Evolutionary conservation across 2,888 invertebrate species (phyloP).

Genomic region (Drosophila neoperkinsi): DNA sequence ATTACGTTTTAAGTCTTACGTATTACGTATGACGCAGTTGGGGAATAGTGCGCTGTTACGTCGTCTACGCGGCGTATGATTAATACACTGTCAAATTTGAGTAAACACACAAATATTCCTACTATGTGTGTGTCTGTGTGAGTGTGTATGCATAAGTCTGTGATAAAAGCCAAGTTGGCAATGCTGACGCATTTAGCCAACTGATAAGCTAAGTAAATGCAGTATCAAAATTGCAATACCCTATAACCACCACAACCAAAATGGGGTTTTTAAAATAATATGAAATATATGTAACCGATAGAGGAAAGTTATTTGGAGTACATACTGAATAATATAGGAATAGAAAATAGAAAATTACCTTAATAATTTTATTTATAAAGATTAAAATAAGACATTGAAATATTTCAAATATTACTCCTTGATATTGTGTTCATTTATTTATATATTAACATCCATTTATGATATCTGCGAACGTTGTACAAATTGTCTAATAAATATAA

Average conservation of each 20-base stretch:
- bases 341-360: not conserved
- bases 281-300: not conserved
- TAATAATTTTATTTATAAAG: not conserved
- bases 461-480: not conserved
- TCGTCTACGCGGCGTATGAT: conserved; percentile 52
- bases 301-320: not conserved
- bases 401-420: not conserved
- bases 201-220: conserved; percentile 64
- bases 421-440: not conserved
- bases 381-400: not conserved
- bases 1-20: conserved; percentile 27
- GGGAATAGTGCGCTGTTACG: conserved; percentile 2
- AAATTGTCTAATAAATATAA: not conserved
- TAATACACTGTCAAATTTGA: conserved; percentile 42
- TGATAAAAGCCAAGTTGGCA: conserved; percentile 50
- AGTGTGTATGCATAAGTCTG: not conserved
- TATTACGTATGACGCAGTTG: conserved; percentile 5
- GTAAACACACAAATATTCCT: conserved; percentile 5
- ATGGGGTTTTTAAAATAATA: not conserved
- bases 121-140: not conserved
- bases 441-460: not conserved
- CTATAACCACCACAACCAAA: not conserved
- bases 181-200: conserved; percentile 71
- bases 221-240: conserved; percentile 33
- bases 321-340: not conserved